Evolutionary conservation across 2,113 vertebrate genomes (phyloP).

Genomic region (Heterotilapia buettikoferi): DNA sequence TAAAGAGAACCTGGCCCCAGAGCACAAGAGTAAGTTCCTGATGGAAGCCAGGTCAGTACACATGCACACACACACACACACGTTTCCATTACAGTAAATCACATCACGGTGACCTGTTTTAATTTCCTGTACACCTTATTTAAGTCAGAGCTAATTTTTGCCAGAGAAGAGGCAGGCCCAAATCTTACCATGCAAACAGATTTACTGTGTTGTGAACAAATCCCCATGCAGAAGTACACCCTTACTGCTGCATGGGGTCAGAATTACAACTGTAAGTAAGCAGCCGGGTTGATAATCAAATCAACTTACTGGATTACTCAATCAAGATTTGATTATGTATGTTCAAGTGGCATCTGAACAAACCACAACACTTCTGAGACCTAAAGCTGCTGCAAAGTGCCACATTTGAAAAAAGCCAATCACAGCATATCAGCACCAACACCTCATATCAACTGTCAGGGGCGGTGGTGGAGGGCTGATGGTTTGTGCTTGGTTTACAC

Average conservation of each 20-base stretch:
- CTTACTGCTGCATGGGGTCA: neutral
- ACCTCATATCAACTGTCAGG: neutral
- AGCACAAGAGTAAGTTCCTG: slow-evolving; percentile 92
- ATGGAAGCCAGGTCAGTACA: slow-evolving; percentile 88
- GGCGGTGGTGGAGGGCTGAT: neutral
- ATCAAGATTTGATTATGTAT: neutral
- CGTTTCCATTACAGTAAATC: neutral
- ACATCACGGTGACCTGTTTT: neutral
- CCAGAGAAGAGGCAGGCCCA: neutral
- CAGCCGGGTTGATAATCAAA: neutral
- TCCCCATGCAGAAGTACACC: neutral
- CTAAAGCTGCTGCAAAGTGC: neutral
- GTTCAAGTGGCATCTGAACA: neutral
- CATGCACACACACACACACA: neutral
- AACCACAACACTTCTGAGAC: neutral
- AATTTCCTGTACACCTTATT: neutral
- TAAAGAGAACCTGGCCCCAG: slow-evolving; percentile 84
- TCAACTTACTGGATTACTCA: neutral
- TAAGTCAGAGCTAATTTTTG: neutral
- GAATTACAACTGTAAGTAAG: neutral
- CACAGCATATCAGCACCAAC: neutral
- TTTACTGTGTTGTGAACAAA: neutral
- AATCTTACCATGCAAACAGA: neutral
- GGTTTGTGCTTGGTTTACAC: neutral
- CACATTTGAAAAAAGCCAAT: neutral